A percentile compares a stretch with the other conserved stretches of the same genome.
These are phyloP conservation scores for Apeltes quadracus DNA, from an alignment of 2,113 vertebrate species.

Conservation along the genomic window DNA sequence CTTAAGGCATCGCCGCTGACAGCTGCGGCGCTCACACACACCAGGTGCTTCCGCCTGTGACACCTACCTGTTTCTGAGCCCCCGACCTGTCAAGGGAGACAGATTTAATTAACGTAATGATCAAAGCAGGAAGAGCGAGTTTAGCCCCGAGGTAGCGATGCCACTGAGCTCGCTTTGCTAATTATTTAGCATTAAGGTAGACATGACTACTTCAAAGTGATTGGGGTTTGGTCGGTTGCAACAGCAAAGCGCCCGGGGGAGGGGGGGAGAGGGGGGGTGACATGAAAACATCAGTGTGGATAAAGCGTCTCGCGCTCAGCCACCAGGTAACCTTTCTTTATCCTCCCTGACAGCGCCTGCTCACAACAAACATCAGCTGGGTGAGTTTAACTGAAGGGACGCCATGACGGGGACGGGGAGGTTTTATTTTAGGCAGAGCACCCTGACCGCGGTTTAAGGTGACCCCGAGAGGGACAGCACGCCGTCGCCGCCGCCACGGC, in stretches of 20 bases:
- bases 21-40: conserved; percentile 73
- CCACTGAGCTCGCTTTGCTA: conserved; percentile 76
- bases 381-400: conserved; percentile 63
- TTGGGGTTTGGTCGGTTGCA: conserved; percentile 80
- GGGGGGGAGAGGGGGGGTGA: conserved; percentile 69
- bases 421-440: conserved; percentile 57
- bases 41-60: conserved; percentile 77
- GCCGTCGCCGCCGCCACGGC: conserved; percentile 10
- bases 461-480: conserved; percentile 41
- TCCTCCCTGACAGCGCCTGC: conserved; percentile 77
- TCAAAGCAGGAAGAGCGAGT: conserved; percentile 81
- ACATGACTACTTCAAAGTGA: conserved; percentile 86
- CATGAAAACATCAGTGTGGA: conserved; percentile 84
- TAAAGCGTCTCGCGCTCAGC: conserved; percentile 74
- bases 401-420: conserved; percentile 62
- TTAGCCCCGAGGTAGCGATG: conserved; percentile 80
- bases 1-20: conserved; percentile 70
- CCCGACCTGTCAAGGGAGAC: conserved; percentile 81
- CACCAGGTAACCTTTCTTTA: conserved; percentile 82
- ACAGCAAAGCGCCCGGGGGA: conserved; percentile 74
- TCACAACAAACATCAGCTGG: conserved; percentile 67
- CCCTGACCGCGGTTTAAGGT: conserved; percentile 42
- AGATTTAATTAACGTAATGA: conserved; percentile 85
- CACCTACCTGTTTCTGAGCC: conserved; percentile 83
- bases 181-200: conserved; percentile 88